Base-by-base conservation (phyloP, 2,888 invertebrate genomes). In the Caenorhabditis drosophilae region DNA sequence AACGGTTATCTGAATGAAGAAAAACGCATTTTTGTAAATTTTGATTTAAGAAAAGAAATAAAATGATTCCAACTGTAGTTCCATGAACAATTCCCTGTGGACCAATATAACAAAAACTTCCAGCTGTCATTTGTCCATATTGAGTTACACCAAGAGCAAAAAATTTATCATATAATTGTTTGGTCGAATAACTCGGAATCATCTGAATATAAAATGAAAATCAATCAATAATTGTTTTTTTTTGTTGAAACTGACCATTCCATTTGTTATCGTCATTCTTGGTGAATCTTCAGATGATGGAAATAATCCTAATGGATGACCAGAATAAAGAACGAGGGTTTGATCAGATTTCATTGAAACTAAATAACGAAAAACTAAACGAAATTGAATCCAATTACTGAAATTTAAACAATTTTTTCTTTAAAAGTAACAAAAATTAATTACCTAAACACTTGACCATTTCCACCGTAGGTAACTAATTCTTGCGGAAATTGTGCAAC, bases 61-160 rank as follows among this genome's bases (percentile, higher is more conserved):
- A 6, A 31, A 16, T 7, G 2, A 25, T n/a, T 4, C 40, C 20
- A 82, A 88, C 88, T 59, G 88, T 88, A 4, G 89, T 89, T 25
- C 89, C 89, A 76, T 89, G 89, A 12, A 89, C 89, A 62, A 89
- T 89, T 18, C 89, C 89, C 77, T 89, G 89, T 9, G 89, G 88
- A 6, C 89, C 89, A 70, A 89, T 89, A 81, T 89, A 89, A 70
- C 88, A 88, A 76, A 86, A 89, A 72, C 71, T 71, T 15, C 89
- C 89, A 7, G 88, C 88, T 4, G 89, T 89, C 89, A 89, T 89
- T 79, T 89, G 89, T 0, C 88, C 89, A 79, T 88, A 88, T 84
- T 88, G 86, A 1, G 88, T 86, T 1, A 88, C 88, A 26, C 88
- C 88, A 18, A 88, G 78, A 2, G 88, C 88, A 81, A 89, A 89